These are phyloP conservation scores for Mus pahari DNA, from an alignment of 2,113 vertebrate genomes.

Conservation along the genomic window DNA sequence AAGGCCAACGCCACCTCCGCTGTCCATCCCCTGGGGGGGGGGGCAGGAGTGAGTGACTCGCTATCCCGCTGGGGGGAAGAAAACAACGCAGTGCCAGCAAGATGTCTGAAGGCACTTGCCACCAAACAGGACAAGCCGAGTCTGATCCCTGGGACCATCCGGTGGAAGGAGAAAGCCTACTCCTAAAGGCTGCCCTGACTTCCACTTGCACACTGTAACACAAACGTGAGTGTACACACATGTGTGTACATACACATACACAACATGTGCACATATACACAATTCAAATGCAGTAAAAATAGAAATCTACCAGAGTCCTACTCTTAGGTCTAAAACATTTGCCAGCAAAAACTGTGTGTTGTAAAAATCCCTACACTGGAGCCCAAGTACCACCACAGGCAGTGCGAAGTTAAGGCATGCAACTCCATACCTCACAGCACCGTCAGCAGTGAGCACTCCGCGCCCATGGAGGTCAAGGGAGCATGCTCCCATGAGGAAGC, in stretches of 20 bases:
- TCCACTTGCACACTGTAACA: background rate
- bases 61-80: background rate
- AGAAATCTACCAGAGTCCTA: background rate
- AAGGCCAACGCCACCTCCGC: background rate
- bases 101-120: background rate
- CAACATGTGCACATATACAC: background rate
- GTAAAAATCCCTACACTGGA: background rate
- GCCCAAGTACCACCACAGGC: background rate
- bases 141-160: background rate
- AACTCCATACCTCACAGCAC: background rate
- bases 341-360: background rate
- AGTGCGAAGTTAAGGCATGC: background rate
- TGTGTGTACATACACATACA: fast-evolving
- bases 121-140: background rate
- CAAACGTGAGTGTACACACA: background rate
- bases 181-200: background rate
- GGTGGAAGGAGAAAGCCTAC: background rate
- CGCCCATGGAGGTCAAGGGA: fast-evolving
- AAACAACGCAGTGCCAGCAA: too few species aligned
- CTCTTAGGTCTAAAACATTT: background rate
- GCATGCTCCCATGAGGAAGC: background rate
- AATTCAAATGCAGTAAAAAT: background rate
- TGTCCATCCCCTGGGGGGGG: background rate
- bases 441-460: background rate
- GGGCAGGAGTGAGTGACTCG: background rate